A percentile compares a stretch with the other conserved stretches of the same genome.
Evolutionary conservation across 2,888 invertebrate genomes (phyloP).

Genomic region (Rhynchonema sp.): DNA sequence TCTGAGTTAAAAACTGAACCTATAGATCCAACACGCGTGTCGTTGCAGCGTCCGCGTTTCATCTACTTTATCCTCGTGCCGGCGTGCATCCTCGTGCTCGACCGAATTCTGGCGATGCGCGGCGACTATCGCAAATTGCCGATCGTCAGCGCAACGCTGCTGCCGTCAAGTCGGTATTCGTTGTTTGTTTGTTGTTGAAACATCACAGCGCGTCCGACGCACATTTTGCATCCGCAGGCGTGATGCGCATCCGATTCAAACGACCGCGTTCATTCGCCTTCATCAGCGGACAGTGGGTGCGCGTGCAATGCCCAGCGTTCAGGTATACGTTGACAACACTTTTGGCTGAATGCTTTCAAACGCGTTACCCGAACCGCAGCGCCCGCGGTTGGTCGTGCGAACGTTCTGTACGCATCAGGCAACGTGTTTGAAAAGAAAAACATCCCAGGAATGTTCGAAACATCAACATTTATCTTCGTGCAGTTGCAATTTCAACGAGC

Average conservation of each 20-base stretch:
- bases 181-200: neutral
- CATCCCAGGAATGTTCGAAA: no score
- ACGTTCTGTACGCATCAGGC: no score
- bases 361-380: no score
- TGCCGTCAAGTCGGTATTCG: constrained; percentile 46
- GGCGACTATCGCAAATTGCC: constrained; percentile 44
- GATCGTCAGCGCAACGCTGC: constrained; percentile 71
- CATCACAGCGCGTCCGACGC: no score
- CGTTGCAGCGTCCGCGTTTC: constrained; percentile 46
- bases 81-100: constrained; percentile 65
- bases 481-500: constrained; percentile 43
- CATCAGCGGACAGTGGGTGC: constrained; percentile 40
- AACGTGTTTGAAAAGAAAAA: no score
- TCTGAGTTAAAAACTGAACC: neutral
- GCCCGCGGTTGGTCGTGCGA: neutral
- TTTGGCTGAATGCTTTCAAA: neutral
- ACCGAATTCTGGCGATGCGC: constrained; percentile 49
- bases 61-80: constrained; percentile 85
- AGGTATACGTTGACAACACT: no score
- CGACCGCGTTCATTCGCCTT: constrained; percentile 85
- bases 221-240: no score
- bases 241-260: constrained; percentile 58
- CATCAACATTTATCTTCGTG: no score
- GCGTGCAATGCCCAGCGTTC: constrained; percentile 72
- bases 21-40: neutral